Base-by-base conservation (phyloP, 2,113 vertebrate species). In the Archocentrus centrarchus region DNA sequence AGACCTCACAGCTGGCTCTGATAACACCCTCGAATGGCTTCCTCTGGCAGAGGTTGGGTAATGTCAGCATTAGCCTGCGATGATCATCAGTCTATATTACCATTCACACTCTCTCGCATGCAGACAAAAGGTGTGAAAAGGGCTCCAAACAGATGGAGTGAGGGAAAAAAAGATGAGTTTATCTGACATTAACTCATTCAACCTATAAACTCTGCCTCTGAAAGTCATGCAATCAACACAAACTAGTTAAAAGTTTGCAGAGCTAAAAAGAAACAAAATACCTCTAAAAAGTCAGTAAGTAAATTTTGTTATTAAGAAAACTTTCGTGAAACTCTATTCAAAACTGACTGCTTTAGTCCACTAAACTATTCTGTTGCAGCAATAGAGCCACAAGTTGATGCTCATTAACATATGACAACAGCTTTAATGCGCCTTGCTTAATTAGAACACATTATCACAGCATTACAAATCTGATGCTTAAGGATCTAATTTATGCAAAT, bases 11-110 rank as follows among this genome's bases (percentile, higher is more conserved):
- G 97, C 96, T 97, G 97, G 96, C 95, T 96, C 95, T 95, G 96
- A 97, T 97, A 96, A 97, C 96, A 95, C 96, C 96, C 96, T 96
- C 94, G 96, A 96, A 97, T 96, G 95, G 96, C 95, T 96, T 97
- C 96, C 97, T 97, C 96, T 95, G 95, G 97, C 96, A 96, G 95
- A 95, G 92, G 96, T 95, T 95, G 96, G 93, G 93, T 96, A 96
- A 96, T 95, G 96, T 94, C 95, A 95, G 91, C 86, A 87, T 96
- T 80, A 84, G 93, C 83, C 91, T 76, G 92, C 91, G 93, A 95
- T 94, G 92, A 91, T 93, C 93, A 93, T 86, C 0, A 81, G 94
- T 89, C 95, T 96, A 95, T 96, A 96, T 97, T 97, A 96, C 95
- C 95, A 95, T 94, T 94, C 96, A 95, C 95, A 96, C 96, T 93